Evolutionary conservation across 2,113 vertebrate genomes (phyloP).

Genomic region (Chaetops frenatus): DNA sequence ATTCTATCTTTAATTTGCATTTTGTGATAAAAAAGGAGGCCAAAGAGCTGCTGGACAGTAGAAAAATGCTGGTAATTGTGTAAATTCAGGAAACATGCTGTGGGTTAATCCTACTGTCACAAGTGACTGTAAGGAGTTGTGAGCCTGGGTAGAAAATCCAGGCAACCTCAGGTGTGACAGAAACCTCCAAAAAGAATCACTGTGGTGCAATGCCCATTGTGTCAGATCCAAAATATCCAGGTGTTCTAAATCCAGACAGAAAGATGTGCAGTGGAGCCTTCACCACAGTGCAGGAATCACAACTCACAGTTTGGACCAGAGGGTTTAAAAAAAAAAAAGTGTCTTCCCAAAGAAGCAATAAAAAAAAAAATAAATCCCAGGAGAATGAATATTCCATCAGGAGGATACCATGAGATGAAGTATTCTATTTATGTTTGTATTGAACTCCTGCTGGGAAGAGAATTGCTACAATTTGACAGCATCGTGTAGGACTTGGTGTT

Average conservation of each 20-base stretch:
- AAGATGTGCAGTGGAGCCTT: neutral
- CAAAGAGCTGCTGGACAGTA: neutral
- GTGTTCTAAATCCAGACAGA: neutral
- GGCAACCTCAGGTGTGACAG: neutral
- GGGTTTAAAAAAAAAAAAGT: neutral
- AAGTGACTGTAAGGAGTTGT: neutral
- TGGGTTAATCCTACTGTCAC: neutral
- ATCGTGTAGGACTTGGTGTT: neutral
- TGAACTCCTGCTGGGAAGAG: neutral
- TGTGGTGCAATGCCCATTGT: accelerated
- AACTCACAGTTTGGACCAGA: neutral
- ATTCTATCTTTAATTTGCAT: neutral
- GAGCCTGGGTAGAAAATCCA: neutral
- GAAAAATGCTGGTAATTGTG: neutral
- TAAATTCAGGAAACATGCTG: neutral
- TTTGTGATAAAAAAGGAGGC: neutral
- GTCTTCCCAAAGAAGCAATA: neutral
- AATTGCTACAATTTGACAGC: neutral
- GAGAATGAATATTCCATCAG: neutral
- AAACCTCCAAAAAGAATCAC: neutral
- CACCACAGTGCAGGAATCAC: neutral
- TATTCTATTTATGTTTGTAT: neutral
- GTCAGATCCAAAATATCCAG: neutral
- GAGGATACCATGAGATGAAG: neutral
- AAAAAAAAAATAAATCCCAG: no score